phyloP scores from a whole-genome alignment of 2,888 invertebrate species.

The Anthrax anthrax region DNA sequence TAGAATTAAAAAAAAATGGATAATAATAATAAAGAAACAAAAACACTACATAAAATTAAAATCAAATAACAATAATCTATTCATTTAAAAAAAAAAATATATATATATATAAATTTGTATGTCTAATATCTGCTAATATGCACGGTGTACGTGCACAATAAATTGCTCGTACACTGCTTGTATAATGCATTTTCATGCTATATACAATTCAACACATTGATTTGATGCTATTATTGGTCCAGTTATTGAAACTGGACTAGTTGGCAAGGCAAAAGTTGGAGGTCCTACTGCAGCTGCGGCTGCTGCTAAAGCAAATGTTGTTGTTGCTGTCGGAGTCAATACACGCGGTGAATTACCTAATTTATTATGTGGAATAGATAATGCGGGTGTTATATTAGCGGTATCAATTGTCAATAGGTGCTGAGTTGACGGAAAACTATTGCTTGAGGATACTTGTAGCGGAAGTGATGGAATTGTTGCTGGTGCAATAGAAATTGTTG shows the following conservation, averaged over 20 bases:
- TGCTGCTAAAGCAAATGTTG: constrained; percentile 6
- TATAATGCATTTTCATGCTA: no score
- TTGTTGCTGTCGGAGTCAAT: constrained; percentile 6
- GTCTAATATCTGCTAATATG: no score
- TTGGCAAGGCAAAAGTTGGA: constrained; percentile 3
- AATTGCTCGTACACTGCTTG: no score
- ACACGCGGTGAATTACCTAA: constrained; percentile 8
- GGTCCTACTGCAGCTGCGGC: constrained; percentile 8
- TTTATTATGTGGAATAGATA: constrained; percentile 4
- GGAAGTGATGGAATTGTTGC: neutral
- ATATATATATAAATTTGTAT: no score
- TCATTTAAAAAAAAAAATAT: no score
- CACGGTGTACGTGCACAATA: no score
- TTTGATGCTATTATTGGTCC: constrained; percentile 5
- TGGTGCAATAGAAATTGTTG: constrained; percentile 1
- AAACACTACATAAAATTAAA: no score
- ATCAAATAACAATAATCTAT: no score
- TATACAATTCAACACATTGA: constrained; percentile 12
- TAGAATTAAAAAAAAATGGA: no score
- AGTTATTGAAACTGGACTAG: constrained; percentile 4
- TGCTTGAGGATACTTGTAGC: neutral
- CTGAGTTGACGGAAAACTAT: constrained; percentile 6
- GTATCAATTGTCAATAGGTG: constrained; percentile 12
- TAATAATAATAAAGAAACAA: no score
- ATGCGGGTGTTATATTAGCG: constrained; percentile 1